These are phyloP conservation scores for Elanoides forficatus DNA, from an alignment of 2,113 vertebrate species.

Conservation along the genomic window DNA sequence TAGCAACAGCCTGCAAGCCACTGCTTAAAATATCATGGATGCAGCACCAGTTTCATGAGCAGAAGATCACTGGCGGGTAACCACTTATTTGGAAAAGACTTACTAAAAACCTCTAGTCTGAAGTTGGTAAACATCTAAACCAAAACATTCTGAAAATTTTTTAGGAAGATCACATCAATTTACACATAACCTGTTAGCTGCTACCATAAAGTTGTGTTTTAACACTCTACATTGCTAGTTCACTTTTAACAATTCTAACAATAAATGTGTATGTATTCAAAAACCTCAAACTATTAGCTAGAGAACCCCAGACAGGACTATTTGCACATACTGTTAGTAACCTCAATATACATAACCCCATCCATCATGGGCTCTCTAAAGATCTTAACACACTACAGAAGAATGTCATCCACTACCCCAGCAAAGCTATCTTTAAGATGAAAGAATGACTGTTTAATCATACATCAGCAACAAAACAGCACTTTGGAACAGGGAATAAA, in stretches of 20 bases:
- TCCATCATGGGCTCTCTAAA: not conserved
- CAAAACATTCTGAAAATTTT: not conserved
- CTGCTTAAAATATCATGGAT: constrained; percentile 12
- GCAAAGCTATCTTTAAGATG: not conserved
- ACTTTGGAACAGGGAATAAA: not conserved
- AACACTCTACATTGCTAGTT: not conserved
- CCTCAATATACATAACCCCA: not conserved
- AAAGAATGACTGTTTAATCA: not conserved
- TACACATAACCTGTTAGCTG: not conserved
- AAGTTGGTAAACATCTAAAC: not conserved
- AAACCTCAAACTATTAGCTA: not conserved
- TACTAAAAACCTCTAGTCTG: not conserved
- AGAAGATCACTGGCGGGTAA: not conserved
- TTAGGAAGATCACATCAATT: not conserved
- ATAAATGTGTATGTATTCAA: not conserved
- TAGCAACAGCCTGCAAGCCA: constrained; percentile 19
- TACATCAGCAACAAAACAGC: not conserved
- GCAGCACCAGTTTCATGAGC: not conserved
- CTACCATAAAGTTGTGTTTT: not conserved
- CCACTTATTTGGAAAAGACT: not conserved
- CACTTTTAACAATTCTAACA: not conserved
- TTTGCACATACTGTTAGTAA: not conserved
- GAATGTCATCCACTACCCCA: not conserved
- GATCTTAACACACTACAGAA: not conserved
- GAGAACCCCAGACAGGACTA: not conserved